Conservation (phyloP, 2,113 vertebrate genomes). For the Scopus umbretta region DNA sequence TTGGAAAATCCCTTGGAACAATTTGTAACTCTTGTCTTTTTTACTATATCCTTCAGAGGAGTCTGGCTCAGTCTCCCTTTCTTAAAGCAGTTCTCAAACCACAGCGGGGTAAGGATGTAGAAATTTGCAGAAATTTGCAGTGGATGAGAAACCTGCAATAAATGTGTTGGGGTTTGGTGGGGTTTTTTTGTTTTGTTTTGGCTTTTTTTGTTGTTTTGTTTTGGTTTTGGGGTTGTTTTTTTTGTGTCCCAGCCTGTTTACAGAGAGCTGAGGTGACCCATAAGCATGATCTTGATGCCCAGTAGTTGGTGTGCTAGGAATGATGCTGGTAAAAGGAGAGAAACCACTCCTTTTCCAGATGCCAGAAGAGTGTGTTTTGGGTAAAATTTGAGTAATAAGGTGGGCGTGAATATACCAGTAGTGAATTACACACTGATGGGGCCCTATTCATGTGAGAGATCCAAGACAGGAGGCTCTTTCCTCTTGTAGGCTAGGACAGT, state of each 20-base stretch:
- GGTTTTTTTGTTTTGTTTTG: too few relatives aligned
- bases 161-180: too few relatives aligned
- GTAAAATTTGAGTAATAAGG: neutral
- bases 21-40: neutral
- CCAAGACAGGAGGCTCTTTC: neutral
- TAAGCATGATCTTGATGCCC: neutral
- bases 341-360: neutral
- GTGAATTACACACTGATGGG: neutral
- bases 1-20: neutral
- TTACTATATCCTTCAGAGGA: neutral
- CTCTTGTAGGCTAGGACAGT: neutral
- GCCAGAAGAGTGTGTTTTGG: neutral
- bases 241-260: neutral
- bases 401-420: neutral
- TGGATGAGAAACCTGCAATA: neutral
- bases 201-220: too few relatives aligned
- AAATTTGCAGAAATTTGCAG: neutral
- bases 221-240: too few relatives aligned
- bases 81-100: neutral
- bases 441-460: neutral
- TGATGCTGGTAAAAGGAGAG: neutral
- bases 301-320: neutral
- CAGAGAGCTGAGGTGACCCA: neutral
- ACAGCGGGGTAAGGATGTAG: rapidly evolving
- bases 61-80: neutral